phyloP scores from a whole-genome alignment of 2,113 vertebrate genomes.

The Catagonus wagneri region DNA sequence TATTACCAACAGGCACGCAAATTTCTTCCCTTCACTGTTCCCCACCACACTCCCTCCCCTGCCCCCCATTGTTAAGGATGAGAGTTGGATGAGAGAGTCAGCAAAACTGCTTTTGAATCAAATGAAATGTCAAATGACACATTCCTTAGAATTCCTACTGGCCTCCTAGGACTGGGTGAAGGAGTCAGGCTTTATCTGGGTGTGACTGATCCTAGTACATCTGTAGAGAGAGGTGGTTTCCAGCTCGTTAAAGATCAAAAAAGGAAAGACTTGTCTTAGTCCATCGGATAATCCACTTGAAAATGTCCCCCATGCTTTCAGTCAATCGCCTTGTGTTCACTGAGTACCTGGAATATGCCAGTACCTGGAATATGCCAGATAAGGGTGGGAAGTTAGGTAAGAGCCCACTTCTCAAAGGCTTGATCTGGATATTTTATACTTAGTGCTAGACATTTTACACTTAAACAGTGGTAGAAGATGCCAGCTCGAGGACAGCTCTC shows the following conservation, averaged over 20 bases:
- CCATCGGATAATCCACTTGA: neutral
- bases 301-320: neutral
- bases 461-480: neutral
- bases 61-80: neutral
- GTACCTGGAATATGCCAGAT: neutral
- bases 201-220: rapidly evolving
- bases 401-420: neutral
- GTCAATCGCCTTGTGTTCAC: neutral
- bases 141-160: neutral
- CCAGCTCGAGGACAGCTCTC: neutral
- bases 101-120: conserved; percentile 24
- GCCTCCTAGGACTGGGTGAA: neutral
- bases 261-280: neutral
- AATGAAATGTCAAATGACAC: neutral
- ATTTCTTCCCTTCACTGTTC: neutral
- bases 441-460: neutral
- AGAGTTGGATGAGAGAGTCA: neutral
- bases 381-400: neutral
- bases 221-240: neutral
- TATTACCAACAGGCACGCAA: neutral
- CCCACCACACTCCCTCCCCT: no score
- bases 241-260: neutral
- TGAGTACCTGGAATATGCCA: neutral
- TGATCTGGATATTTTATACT: neutral
- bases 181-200: neutral